Evolutionary conservation across 2,797 vertebrate species (phyloP).

Genomic region (Danio choprae): DNA sequence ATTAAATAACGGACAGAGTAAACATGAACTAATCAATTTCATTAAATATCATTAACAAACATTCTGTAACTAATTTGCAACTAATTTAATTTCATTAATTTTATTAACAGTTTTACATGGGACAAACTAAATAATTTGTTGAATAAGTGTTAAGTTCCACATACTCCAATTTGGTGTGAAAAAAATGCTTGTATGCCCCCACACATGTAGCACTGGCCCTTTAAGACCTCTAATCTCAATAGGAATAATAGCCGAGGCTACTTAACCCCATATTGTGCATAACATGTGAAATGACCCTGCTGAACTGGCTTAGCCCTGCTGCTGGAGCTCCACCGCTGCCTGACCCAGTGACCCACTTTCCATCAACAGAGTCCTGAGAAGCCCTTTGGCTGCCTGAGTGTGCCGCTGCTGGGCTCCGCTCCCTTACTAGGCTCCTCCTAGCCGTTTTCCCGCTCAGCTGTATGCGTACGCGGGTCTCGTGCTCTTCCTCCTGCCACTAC

Average conservation of each 20-base stretch:
- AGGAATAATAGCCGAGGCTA: background rate
- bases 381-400: slow-evolving; percentile 31
- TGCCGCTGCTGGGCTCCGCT: slow-evolving; percentile 35
- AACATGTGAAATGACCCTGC: background rate
- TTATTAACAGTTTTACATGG: too few relatives aligned
- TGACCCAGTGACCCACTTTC: slow-evolving; percentile 87
- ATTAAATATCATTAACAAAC: too few relatives aligned
- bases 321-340: slow-evolving; percentile 46
- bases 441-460: slow-evolving; percentile 43
- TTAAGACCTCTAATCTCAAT: background rate
- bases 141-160: too few relatives aligned
- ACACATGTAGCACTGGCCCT: background rate
- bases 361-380: slow-evolving; percentile 51
- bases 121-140: too few relatives aligned
- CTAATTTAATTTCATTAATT: too few relatives aligned
- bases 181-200: background rate
- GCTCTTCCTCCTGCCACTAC: background rate
- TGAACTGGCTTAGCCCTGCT: background rate
- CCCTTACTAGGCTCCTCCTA: slow-evolving; percentile 38
- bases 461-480: background rate
- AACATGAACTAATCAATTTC: too few relatives aligned
- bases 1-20: too few relatives aligned
- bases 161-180: too few relatives aligned
- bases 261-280: background rate
- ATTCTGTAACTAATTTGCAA: too few relatives aligned